Base-by-base conservation (phyloP, 2,113 vertebrate species). In the Megaceryle maxima region DNA sequence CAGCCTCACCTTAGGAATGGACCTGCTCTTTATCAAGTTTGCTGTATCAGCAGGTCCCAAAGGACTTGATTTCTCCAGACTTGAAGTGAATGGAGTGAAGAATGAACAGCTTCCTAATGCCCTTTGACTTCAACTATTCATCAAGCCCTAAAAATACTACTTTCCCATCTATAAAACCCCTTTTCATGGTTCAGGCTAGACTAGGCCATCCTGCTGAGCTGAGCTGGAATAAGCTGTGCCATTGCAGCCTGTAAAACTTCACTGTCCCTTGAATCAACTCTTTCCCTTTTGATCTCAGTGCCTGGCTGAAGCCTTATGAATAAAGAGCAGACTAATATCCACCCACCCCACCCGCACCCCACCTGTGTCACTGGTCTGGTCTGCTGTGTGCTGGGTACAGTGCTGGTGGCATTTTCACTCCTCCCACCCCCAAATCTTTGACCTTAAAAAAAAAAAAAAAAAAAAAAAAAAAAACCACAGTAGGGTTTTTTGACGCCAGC, bases 281-380 rank as follows among this genome's bases (percentile, higher is more conserved):
- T 8, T 39, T 4, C 6, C 3, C 11, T 51, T 72, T 39, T 3
- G 13, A 43, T 17, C 56, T 74, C 53, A 39, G 41, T 14, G 16
- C 22, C 67, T 28, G n/a, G 53, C 46, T 75, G 81, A 66, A 86
- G 73, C 16, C 66, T 33, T 15, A 2, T 0, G 7, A 44, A 9
- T 19, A 16, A 39, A 37, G 11, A 69, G 59, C 22, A 43, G 44
- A 39, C 33, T 24, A 29, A 13, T 1, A 1, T 10, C 6, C 50
- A 51, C n/a, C 26, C 13, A 6, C 39, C 14, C 10, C 1, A 0
- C 14, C 10, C 1, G 0, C 48, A 33, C 4, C 25, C 55, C 35
- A 29, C 0, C 0, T 26, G 20, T 53, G 76, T 31, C 48, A 21
- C 48, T 33, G 33, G 44, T 57, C 41, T 43, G 33, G 44, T 62